phyloP scores from a whole-genome alignment of 2,888 invertebrate genomes.

The Eristalinus sepulchralis region DNA sequence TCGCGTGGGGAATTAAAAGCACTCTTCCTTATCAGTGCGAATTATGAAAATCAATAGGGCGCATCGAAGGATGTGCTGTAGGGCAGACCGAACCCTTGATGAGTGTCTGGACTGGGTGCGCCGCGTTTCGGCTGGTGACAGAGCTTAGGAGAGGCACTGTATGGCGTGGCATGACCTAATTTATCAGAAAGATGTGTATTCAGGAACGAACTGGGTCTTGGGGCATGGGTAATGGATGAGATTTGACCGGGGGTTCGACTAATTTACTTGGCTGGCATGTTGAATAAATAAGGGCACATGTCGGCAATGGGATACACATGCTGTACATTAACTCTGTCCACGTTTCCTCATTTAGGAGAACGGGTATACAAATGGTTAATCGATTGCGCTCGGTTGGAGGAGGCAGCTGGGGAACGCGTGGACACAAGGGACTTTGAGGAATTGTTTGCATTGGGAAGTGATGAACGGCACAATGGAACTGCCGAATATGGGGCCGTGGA shows the following conservation, averaged over 20 bases:
- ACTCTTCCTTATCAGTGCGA: neutral
- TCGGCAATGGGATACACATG: neutral
- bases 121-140: constrained; percentile 6
- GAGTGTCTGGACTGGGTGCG: constrained; percentile 3
- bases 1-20: neutral
- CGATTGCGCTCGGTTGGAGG: neutral
- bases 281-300: neutral
- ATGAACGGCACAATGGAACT: neutral
- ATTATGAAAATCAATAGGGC: neutral
- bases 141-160: neutral
- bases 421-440: neutral
- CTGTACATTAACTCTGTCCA: neutral
- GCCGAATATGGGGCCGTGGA: neutral
- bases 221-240: neutral
- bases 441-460: neutral
- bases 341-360: neutral
- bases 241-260: neutral
- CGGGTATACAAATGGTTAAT: neutral
- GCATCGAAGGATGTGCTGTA: neutral
- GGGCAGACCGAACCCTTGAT: neutral
- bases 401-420: neutral
- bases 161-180: constrained; percentile 48
- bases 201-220: neutral
- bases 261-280: constrained; percentile 16
- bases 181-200: constrained; percentile 27